A percentile compares a stretch with the other conserved stretches of the same genome.
phyloP scores from a whole-genome alignment of 92 coral and sea anemone species.

The Micromussa lordhowensis region DNA sequence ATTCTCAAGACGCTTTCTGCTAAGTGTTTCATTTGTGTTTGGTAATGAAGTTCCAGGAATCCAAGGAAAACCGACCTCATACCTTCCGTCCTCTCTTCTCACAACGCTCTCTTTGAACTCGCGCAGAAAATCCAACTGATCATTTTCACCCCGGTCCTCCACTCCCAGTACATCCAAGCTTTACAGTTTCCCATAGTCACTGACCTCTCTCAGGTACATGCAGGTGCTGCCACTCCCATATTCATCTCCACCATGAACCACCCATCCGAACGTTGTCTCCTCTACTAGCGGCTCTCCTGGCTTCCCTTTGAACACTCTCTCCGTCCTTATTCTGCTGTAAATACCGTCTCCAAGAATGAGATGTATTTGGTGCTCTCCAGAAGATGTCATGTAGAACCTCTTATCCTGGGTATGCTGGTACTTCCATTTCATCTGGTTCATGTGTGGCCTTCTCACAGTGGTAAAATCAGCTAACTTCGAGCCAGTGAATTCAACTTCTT shows the following conservation, averaged over 20 bases:
- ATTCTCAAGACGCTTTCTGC: slow-evolving; percentile 11
- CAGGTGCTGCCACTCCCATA: slow-evolving; percentile 37
- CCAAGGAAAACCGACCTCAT: slow-evolving; percentile 13
- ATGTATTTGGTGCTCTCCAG: slow-evolving; percentile 19
- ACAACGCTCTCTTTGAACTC: slow-evolving; percentile 33
- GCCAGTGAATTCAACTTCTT: slow-evolving; percentile 48
- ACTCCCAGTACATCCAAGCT: slow-evolving; percentile 61
- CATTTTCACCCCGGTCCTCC: slow-evolving; percentile 1
- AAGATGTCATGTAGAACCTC: slow-evolving; percentile 36
- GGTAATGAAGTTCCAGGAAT: neutral
- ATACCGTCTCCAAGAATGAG: slow-evolving; percentile 38
- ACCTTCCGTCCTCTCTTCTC: slow-evolving; percentile 44
- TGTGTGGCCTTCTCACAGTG: slow-evolving; percentile 57
- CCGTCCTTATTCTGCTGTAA: slow-evolving; percentile 50
- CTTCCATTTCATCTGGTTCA: slow-evolving; percentile 42
- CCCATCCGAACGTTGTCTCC: slow-evolving; percentile 68
- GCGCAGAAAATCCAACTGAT: slow-evolving; percentile 40
- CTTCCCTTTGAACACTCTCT: slow-evolving; percentile 46
- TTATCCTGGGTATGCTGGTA: slow-evolving; percentile 43
- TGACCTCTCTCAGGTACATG: slow-evolving; percentile 52
- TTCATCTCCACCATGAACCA: slow-evolving; percentile 55
- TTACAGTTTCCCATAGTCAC: slow-evolving; percentile 46
- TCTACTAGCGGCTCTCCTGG: slow-evolving; percentile 56
- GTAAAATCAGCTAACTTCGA: slow-evolving; percentile 29
- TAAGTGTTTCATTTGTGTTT: slow-evolving; percentile 49